Evolutionary conservation across 2,888 invertebrate species (phyloP).

Genomic region (Vanessa cardui): DNA sequence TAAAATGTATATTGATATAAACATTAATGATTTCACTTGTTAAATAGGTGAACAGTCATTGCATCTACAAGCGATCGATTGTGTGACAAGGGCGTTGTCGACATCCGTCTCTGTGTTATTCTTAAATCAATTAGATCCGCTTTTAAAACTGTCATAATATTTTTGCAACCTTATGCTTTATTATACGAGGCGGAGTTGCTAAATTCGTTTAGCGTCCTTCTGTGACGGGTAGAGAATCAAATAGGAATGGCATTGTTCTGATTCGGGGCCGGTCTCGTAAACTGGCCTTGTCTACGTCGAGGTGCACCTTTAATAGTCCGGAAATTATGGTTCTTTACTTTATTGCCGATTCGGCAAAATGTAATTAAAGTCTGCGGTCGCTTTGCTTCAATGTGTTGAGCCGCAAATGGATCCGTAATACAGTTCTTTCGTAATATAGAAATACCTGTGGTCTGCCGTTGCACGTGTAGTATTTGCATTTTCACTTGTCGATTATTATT

Average conservation of each 20-base stretch:
- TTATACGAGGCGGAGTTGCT: conserved; percentile 57
- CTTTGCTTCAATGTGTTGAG: conserved; percentile 23
- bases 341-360: conserved; percentile 53
- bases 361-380: conserved; percentile 58
- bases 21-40: conserved; percentile 29
- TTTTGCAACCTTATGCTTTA: conserved; percentile 61
- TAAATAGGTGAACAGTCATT: conserved; percentile 36
- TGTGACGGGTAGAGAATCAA: conserved; percentile 53
- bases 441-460: conserved; percentile 3
- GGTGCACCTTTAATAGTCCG: conserved; percentile 70
- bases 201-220: conserved; percentile 54
- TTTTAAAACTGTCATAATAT: conserved; percentile 64
- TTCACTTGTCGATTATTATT: conserved; percentile 26
- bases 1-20: not conserved
- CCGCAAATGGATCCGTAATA: conserved; percentile 18
- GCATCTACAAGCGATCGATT: conserved; percentile 26
- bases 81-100: conserved; percentile 70
- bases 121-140: conserved; percentile 74
- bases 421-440: conserved; percentile 24
- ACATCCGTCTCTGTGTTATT: conserved; percentile 67
- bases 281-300: conserved; percentile 68
- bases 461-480: conserved; percentile 35
- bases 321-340: conserved; percentile 69
- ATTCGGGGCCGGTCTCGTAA: conserved; percentile 63
- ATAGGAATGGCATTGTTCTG: conserved; percentile 74